Conservation (phyloP, 2,888 invertebrate genomes). For the Priocnemis perturbator region DNA sequence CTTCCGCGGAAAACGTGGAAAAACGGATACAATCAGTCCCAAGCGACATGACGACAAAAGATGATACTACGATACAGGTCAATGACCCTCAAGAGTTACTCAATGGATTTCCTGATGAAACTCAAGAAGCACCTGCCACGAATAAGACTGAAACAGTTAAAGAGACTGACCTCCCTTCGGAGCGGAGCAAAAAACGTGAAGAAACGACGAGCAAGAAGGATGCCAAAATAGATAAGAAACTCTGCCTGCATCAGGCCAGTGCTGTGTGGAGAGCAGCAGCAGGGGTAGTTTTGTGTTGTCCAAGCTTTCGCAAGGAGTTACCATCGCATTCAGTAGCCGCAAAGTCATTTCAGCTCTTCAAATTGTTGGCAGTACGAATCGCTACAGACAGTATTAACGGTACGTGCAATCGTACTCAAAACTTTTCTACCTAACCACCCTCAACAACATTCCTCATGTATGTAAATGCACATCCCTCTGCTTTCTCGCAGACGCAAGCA, state of each 20-base stretch:
- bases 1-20: not conserved
- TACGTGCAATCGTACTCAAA: constrained; percentile 29
- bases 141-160: not conserved
- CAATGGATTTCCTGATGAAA: not conserved
- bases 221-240: constrained; percentile 24
- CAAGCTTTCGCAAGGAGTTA: constrained; percentile 76
- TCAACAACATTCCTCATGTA: too few relatives aligned
- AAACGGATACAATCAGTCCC: not conserved
- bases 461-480: not conserved
- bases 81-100: not conserved
- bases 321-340: constrained; percentile 70
- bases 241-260: constrained; percentile 65
- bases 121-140: too few relatives aligned
- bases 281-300: constrained; percentile 78
- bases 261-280: constrained; percentile 70
- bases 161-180: not conserved
- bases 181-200: not conserved
- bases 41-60: not conserved
- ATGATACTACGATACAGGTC: not conserved
- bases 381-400: constrained; percentile 65
- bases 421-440: not conserved
- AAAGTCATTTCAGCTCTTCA: constrained; percentile 60
- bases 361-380: constrained; percentile 61
- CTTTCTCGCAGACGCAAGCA: constrained; percentile 63
- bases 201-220: not conserved